phyloP scores from a whole-genome alignment of 2,888 invertebrate genomes.

The Acrobasis consociella region DNA sequence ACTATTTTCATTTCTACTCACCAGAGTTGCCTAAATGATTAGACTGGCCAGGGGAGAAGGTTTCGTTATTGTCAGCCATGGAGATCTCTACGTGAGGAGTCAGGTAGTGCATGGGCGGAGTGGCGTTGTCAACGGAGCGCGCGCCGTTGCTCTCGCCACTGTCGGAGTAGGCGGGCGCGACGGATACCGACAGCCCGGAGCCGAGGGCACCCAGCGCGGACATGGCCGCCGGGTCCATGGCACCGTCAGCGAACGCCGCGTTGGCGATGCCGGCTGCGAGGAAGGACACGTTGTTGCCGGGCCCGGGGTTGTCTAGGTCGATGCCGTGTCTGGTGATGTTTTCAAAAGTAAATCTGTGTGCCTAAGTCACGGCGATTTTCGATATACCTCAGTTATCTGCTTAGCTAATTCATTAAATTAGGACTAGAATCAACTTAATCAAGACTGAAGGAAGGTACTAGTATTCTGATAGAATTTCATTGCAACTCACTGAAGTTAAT shows the following conservation, averaged over 20 bases:
- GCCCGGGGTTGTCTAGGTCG: constrained; percentile 94
- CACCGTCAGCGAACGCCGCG: constrained; percentile 81
- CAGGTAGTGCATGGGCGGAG: constrained; percentile 95
- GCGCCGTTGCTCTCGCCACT: constrained; percentile 92
- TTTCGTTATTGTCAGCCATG: constrained; percentile 91
- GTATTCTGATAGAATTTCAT: too few species aligned
- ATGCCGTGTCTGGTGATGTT: constrained; percentile 88
- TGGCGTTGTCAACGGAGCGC: constrained; percentile 92
- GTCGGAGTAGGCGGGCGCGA: constrained; percentile 90
- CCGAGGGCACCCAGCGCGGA: constrained; percentile 82
- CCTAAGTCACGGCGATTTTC: too few species aligned
- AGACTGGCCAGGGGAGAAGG: constrained; percentile 81
- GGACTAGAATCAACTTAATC: too few species aligned
- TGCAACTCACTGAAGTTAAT: too few species aligned
- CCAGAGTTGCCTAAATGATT: constrained; percentile 69
- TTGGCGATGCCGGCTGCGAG: constrained; percentile 86
- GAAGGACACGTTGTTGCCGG: constrained; percentile 89
- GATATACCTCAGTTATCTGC: too few species aligned
- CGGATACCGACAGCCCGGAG: constrained; percentile 85
- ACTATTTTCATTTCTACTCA: constrained; percentile 31
- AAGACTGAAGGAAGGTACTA: too few species aligned
- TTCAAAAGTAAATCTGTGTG: too few species aligned
- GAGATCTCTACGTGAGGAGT: constrained; percentile 96
- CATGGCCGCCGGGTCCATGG: constrained; percentile 76
- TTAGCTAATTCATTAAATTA: too few species aligned